A percentile compares a stretch with the other conserved stretches of the same genome.
These are phyloP conservation scores for Ditula angustiorana DNA, from an alignment of 2,888 invertebrate species.

Conservation along the genomic window DNA sequence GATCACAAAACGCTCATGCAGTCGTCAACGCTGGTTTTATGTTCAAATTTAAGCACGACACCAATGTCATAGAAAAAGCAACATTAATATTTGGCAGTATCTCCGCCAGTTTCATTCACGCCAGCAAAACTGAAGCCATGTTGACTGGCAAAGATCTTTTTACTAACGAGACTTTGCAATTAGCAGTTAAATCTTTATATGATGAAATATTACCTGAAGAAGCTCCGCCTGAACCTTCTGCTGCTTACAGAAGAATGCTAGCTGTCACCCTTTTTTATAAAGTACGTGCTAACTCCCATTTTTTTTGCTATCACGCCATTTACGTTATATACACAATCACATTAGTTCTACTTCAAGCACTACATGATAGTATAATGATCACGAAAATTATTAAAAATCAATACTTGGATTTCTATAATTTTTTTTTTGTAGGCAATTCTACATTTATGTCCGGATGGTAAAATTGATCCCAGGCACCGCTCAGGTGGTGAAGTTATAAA, in stretches of 20 bases:
- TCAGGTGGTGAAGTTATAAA: conserved; percentile 81
- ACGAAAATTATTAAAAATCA: too few species aligned
- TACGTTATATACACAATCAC: too few species aligned
- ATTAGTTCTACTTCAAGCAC: too few species aligned
- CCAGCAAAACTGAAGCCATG: conserved; percentile 79
- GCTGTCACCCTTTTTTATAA: conserved; percentile 88
- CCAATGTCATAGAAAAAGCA: conserved; percentile 59
- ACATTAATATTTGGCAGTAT: conserved; percentile 86
- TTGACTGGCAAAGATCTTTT: conserved; percentile 71
- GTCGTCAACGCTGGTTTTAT: conserved; percentile 90
- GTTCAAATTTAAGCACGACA: conserved; percentile 59
- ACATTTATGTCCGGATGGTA: conserved; percentile 69
- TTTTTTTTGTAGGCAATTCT: conserved; percentile 56
- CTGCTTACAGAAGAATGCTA: conserved; percentile 85
- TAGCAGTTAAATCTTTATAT: conserved; percentile 55
- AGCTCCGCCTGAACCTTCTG: conserved; percentile 84
- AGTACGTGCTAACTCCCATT: conserved; percentile 62
- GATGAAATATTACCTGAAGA: conserved; percentile 62
- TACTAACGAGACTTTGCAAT: conserved; percentile 70
- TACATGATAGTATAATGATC: too few species aligned
- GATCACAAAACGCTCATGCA: conserved; percentile 90
- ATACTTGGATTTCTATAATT: not conserved
- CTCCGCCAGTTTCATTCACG: conserved; percentile 70
- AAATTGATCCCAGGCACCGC: conserved; percentile 63
- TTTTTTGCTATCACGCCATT: not conserved